phyloP scores from a whole-genome alignment of 2,113 vertebrate genomes.

The Nematolebias whitei region DNA sequence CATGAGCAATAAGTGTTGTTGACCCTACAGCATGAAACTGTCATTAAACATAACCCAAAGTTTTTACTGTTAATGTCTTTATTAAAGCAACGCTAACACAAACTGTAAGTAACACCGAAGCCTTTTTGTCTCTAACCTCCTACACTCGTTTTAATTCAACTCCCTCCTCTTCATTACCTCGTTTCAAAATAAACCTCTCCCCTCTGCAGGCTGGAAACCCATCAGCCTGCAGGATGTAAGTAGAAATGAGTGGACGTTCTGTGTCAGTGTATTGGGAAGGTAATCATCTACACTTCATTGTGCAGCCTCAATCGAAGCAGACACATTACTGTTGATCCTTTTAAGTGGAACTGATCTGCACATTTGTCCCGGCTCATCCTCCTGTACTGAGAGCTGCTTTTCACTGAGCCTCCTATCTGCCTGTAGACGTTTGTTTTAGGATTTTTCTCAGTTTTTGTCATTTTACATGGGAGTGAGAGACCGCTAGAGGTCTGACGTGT shows the following conservation, averaged over 20 bases:
- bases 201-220: neutral
- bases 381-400: conserved; percentile 9
- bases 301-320: conserved; percentile 15
- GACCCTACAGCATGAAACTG: too few species aligned
- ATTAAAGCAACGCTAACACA: neutral
- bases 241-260: neutral
- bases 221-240: neutral
- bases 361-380: conserved; percentile 19
- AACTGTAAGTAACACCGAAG: too few species aligned
- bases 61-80: neutral
- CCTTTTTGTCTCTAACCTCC: neutral
- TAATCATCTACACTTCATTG: conserved; percentile 9
- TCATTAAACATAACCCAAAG: too few species aligned
- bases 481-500: too few species aligned
- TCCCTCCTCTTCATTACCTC: neutral
- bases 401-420: neutral
- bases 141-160: neutral
- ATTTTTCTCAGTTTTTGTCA: neutral
- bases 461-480: too few species aligned
- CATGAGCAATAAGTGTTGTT: too few species aligned
- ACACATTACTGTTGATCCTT: conserved; percentile 47
- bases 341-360: conserved; percentile 60
- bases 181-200: conserved; percentile 2
- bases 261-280: neutral
- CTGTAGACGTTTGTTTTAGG: neutral